Base-by-base conservation (phyloP, 2,113 vertebrate species). In the Paraplagusia blochii region DNA sequence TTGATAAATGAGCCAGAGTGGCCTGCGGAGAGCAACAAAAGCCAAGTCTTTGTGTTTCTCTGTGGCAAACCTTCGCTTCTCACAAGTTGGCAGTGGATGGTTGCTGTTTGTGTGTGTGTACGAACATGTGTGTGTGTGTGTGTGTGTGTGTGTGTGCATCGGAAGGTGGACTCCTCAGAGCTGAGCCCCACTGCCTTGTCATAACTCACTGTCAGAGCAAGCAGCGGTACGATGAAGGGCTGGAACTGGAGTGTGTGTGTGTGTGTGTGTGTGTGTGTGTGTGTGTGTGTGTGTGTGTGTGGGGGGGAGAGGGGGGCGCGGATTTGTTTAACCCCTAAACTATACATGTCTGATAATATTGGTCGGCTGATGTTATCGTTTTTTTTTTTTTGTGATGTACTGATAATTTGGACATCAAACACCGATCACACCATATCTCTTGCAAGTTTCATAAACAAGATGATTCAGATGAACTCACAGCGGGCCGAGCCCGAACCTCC, bases 161-260 rank as follows among this genome's bases (percentile, higher is more conserved):
- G 68, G 83, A 80, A 77, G 79, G 81, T 84, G 71, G 77, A 76
- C 71, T 76, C 67, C 76, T 76, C 69, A 80, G 77, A 85, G 83
- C 83, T 34, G 79, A 80, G 79, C 60, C 78, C 80, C 74, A 79
- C 57, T 63, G 74, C 66, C 72, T 64, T 46, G 18, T 59, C 73
- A 81, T 84, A 87, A 85, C 64, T 87, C 83, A 84, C 72, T 80
- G 83, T 84, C 79, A 84, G 62, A 83, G 65, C 67, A 53, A 77
- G 74, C 60, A 66, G 68, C 12, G 49, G 57, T 69, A 22, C 42
- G 62, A 72, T 56, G 59, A 57, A 60, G 58, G 54, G 65, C 63
- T 49, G 72, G 61, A 6, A 51, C 44, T 55, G 9, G 7, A 52
- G 39, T 67, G 67, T 59, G 57, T 60, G 35, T 42, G 29, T 61